Base-by-base conservation (phyloP, 2,113 vertebrate species). In the Equus przewalskii region DNA sequence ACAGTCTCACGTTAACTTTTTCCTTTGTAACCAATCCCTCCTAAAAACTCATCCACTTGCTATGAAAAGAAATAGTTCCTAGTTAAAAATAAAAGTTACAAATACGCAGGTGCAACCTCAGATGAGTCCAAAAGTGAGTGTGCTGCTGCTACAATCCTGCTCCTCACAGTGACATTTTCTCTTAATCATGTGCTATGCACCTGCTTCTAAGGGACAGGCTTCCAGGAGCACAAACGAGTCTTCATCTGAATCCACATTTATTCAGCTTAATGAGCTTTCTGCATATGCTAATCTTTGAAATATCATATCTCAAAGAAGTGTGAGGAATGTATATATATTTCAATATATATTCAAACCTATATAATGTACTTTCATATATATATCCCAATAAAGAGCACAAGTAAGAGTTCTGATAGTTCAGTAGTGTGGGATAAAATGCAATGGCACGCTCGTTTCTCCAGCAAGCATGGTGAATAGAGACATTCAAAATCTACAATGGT, bases 251-350 rank as follows among this genome's bases (percentile, higher is more conserved):
- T 82, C 60, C 83, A 94, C 60, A 96, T 90, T 75, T 92, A 91
- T 93, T 95, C 81, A 88, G 14, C 46, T 83, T 97, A 96, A 96
- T 96, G 90, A 95, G 94, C 41, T 86, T 92, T 96, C 92, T 89
- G 60, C 81, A 79, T 81, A 88, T 92, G 62, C 83, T 97, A 92
- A 92, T 73, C 60, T 92, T 88, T 82, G 19, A 86, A 91, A 81
- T 18, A 91, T 85, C 76, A 30, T 93, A 91, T 26, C 46, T 97
- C 24, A 96, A 97, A 96, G n/a, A 96, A 7, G 24, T 84, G 19
- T 78, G n/a, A 82, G 26, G 56, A 83, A 51, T 51, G 9, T 60
- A 87, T 72, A 80, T 36, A 30, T 81, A 69, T 58, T 51, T 5
- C 7, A 16, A 46, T 36, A 36, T 46, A 33, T 41, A 13, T 12